Base-by-base conservation (phyloP, 1,140 invertebrate genomes). In the Mactra quadrangularis region DNA sequence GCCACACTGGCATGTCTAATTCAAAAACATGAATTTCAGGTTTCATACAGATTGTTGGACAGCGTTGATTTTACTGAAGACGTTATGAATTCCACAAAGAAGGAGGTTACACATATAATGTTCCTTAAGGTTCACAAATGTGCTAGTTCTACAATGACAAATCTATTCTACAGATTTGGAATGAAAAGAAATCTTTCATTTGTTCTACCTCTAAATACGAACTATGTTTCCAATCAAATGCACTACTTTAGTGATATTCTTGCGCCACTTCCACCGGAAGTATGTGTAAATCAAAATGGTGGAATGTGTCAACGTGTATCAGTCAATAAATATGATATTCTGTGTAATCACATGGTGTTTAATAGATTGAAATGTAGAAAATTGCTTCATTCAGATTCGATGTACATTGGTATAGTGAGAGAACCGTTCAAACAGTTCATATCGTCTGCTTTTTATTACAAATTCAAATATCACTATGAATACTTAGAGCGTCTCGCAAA, bases 121-220 rank as follows among this genome's bases (percentile, higher is more conserved):
- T 75, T 75, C 31, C 29, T 75, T 17, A 89, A 89, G 35, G 82
- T 86, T 11, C 87, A 86, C 78, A 88, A 88, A 68, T 72, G 85
- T 25, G 87, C 83, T 15, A 84, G 83, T 50, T 68, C 87, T 1
- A 88, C 87, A 1, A 53, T 83, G 7, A 79, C 84, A 76, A 85
- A 83, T 52, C 74, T 88, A 22, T 29, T 88, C 11, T 57, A 72
- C 15, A 62, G 87, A 27, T 88, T 85, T 64, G 85, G 75, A 11
- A 22, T 85, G 11, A 31, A 31, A 13, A 60, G 81, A 4, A 71
- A 88, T 13, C 62, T 88, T 6, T 60, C 60, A 15, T 52, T 88
- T 45, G 76, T 82, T 17, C 15, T 88, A 47, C 83, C 87, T 3
- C 68, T 15, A 22, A 7, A 29, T 19, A 33, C 31, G 2, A 7